Conservation (phyloP, 37 sponge, comb jelly and placozoan species). For the Tethya wilhelma region DNA sequence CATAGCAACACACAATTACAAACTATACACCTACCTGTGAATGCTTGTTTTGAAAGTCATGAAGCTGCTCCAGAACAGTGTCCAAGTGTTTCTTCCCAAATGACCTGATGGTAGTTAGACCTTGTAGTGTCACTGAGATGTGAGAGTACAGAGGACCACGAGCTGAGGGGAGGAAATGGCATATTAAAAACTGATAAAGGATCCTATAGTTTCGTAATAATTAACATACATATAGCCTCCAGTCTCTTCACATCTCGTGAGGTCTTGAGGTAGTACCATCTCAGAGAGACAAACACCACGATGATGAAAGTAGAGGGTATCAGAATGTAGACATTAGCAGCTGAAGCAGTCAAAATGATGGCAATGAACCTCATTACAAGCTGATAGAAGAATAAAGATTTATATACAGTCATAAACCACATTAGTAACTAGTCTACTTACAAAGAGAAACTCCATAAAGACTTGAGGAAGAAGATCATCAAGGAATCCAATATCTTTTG, state of each 20-base stretch:
- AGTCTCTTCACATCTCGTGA: constrained; percentile 79
- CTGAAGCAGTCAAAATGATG: constrained; percentile 49
- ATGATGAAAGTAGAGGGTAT: constrained; percentile 42
- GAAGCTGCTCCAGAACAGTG: constrained; percentile 27
- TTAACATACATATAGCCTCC: constrained; percentile 79
- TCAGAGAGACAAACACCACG: constrained; percentile 27
- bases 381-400: constrained; percentile 9
- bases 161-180: constrained; percentile 63
- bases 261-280: constrained; percentile 64
- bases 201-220: too few relatives aligned
- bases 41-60: constrained; percentile 44
- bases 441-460: constrained; percentile 52
- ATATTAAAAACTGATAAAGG: too few relatives aligned
- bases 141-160: constrained; percentile 89
- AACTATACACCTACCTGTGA: too few relatives aligned
- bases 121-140: constrained; percentile 79
- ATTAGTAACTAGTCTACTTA: too few relatives aligned
- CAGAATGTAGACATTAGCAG: constrained; percentile 59
- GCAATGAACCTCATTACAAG: constrained; percentile 47
- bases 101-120: constrained; percentile 77
- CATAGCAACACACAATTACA: too few relatives aligned
- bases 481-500: constrained; percentile 76
- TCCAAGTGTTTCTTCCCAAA: constrained; percentile 43
- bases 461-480: constrained; percentile 69
- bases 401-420: neutral